A percentile compares a stretch with the other conserved stretches of the same genome.
Evolutionary conservation across 1,140 invertebrate species (phyloP).

Genomic region (Neocloeon triangulifer): DNA sequence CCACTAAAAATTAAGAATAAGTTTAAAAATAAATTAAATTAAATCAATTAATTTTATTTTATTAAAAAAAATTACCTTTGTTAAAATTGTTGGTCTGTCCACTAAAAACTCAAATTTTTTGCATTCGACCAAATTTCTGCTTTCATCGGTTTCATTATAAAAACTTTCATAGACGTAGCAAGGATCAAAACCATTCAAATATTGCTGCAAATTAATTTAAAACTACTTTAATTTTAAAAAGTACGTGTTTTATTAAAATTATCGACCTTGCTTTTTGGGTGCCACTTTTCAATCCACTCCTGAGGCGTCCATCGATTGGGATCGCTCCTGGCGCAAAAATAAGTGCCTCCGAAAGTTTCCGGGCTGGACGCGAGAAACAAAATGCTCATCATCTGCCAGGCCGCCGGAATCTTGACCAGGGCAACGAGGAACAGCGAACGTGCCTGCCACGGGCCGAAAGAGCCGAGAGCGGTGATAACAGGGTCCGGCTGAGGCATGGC

Average conservation of each 20-base stretch:
- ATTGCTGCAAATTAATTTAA: background rate
- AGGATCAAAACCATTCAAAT: background rate
- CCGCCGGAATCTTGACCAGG: slow-evolving; percentile 6
- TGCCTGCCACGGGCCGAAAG: slow-evolving; percentile 5
- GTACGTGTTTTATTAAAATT: too few relatives aligned
- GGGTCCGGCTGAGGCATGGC: too few relatives aligned
- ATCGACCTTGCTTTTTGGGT: background rate
- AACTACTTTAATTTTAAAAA: too few relatives aligned
- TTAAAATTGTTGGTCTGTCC: too few relatives aligned
- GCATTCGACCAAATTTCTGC: too few relatives aligned
- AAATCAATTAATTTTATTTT: background rate
- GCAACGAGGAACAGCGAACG: slow-evolving; percentile 4
- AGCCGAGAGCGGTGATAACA: background rate
- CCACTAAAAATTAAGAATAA: slow-evolving; percentile 4
- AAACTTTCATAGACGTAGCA: background rate
- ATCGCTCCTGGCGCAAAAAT: slow-evolving; percentile 4
- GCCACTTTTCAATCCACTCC: background rate
- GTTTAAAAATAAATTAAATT: slow-evolving; percentile 1
- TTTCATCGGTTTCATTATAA: too few relatives aligned
- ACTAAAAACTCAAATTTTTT: too few relatives aligned
- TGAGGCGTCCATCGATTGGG: background rate
- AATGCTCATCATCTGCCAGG: slow-evolving; percentile 6
- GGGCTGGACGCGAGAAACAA: slow-evolving; percentile 5
- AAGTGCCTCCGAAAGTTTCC: background rate
- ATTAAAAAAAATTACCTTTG: too few relatives aligned